Evolutionary conservation across 2,888 invertebrate species (phyloP).

Genomic region (Rapana venosa): DNA sequence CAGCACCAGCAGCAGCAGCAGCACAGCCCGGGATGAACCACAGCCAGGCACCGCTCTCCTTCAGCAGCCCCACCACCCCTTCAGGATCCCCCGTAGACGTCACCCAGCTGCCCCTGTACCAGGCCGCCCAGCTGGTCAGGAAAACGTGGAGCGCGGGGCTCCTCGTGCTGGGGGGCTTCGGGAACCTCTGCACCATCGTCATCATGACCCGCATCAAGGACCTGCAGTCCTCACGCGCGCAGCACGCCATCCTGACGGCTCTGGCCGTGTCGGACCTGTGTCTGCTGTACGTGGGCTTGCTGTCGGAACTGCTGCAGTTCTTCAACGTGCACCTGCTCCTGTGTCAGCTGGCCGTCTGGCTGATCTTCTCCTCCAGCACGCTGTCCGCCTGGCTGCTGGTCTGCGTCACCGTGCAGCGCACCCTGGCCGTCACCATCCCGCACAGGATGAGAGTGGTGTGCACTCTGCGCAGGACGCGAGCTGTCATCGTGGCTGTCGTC

Average conservation of each 20-base stretch:
- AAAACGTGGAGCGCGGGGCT: no score
- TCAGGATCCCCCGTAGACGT: no score
- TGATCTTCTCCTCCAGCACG: background rate
- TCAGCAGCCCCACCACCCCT: no score
- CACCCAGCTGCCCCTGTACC: no score
- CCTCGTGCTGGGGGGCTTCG: background rate
- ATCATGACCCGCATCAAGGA: background rate
- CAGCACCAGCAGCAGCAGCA: no score
- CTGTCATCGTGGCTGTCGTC: background rate
- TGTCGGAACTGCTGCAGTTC: background rate
- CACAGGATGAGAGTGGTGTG: constrained; percentile 13
- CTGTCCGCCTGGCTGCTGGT: background rate
- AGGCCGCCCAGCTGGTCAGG: no score
- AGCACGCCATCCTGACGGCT: background rate
- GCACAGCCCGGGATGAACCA: no score
- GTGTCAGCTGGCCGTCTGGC: background rate
- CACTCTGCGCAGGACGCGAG: background rate
- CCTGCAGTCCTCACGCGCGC: background rate
- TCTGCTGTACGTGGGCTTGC: background rate
- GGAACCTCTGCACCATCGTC: constrained; percentile 1
- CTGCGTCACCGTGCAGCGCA: background rate
- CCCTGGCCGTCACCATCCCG: background rate
- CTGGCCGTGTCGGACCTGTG: background rate
- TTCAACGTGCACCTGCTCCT: background rate
- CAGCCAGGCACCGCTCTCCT: no score